Evolutionary conservation across 2,888 invertebrate genomes (phyloP), one percentile per base, ranked within the genome.

Genomic region (Agrochola litura): DNA sequence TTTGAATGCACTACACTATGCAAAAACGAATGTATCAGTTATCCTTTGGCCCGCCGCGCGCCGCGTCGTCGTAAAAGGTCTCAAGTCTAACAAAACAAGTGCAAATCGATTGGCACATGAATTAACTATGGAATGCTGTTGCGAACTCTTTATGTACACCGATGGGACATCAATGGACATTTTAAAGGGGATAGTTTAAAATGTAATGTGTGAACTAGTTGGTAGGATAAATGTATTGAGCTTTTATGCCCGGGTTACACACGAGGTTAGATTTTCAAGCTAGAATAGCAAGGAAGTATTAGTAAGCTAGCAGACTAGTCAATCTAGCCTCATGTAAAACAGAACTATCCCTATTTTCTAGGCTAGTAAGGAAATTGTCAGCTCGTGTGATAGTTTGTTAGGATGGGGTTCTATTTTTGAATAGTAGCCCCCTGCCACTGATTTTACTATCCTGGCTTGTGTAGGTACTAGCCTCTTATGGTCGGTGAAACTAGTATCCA

Each of bases 51-150:
- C 69, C 73, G 68, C 65, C 56, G 58, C 77, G 65, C n/a, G 46
- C 12, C 82, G 37, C 41, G 22, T 43, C 30, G 16, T 49, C 74
- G 77, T 73, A 78, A 83, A 81, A 85, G 67, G 73, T 79, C 65
- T 75, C 73, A 76, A 79, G 56, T 76, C 16, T 49, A 74, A 82
- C 75, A 86, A 77, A 84, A 85, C 82, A 85, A 85, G 58, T 73
- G 67, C 63, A 64, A 82, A 82, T 85, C 87, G 77, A 87, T 75
- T 71, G 76, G 30, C 66, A 65, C 75, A 77, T 85, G 73, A 78
- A 85, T 87, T 82, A 86, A 78, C 52, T 73, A 85, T 77, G 30
- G 30, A 60, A 37, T 37, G 58, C 69, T 68, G 63, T 87, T 73
- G 70, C 19, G 64, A 77, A 82, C 78, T 73, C 73, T 85, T 79